Evolutionary conservation across 1,140 invertebrate species (phyloP).

Genomic region (Stegodyphus mimosarum): DNA sequence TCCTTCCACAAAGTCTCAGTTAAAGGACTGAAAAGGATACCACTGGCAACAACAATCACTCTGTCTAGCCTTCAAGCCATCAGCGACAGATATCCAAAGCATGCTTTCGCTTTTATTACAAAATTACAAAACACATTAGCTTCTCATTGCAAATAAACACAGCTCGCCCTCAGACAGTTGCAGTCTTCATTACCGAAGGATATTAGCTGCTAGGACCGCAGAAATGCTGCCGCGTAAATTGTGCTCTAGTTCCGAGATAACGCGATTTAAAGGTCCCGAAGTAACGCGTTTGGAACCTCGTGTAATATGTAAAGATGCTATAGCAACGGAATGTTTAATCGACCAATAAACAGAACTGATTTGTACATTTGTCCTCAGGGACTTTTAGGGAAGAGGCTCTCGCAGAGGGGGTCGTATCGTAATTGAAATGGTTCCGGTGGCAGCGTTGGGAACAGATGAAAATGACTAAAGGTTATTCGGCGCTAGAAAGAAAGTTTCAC

Average conservation of each 20-base stretch:
- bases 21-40: no score
- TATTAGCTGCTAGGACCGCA: constrained; percentile 5
- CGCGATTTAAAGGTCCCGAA: constrained; percentile 57
- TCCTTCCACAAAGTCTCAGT: no score
- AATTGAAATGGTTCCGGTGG: no score
- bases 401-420: no score
- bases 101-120: constrained; percentile 16
- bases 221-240: constrained; percentile 41
- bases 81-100: no score
- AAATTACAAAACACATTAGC: constrained; percentile 55
- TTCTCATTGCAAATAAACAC: constrained; percentile 33
- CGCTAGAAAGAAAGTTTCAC: no score
- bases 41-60: no score
- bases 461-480: no score
- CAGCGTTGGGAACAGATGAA: no score
- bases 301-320: constrained; percentile 45
- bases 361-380: constrained; percentile 47
- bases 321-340: constrained; percentile 56
- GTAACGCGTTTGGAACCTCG: constrained; percentile 13
- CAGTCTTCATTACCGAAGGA: constrained; percentile 35
- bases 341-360: constrained; percentile 55
- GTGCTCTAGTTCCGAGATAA: constrained; percentile 26
- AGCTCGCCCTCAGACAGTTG: neutral
- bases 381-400: constrained; percentile 9
- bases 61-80: no score